Conservation (phyloP, 2,113 vertebrate genomes). For the Chionodraco myersi region DNA sequence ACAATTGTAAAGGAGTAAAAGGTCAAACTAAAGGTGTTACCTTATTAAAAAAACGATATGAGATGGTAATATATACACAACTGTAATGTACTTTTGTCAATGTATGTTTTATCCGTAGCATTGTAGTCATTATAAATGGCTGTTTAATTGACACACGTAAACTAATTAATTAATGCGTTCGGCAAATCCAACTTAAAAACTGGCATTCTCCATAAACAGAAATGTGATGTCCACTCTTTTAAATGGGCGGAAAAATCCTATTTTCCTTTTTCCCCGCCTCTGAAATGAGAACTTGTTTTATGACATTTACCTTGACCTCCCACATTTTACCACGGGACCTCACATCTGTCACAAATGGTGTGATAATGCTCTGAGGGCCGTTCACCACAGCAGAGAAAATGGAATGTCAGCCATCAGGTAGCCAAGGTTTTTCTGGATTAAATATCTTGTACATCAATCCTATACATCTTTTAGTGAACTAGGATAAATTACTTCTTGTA, state of each 20-base stretch:
- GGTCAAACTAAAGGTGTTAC: constrained; percentile 15
- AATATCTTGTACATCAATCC: neutral
- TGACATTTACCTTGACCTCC: constrained; percentile 43
- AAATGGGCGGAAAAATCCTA: neutral
- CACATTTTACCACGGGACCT: constrained; percentile 32
- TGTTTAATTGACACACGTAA: constrained; percentile 9
- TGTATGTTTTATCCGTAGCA: constrained; percentile 13
- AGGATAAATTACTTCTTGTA: neutral
- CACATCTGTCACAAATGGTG: neutral
- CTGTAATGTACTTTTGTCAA: constrained; percentile 12
- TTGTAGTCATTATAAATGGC: neutral
- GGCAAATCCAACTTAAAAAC: neutral
- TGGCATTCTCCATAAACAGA: constrained; percentile 2
- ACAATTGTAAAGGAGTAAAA: neutral
- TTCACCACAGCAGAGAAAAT: neutral
- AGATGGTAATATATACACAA: constrained; percentile 43
- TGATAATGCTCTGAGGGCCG: constrained; percentile 1
- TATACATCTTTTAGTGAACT: neutral
- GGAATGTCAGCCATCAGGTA: neutral
- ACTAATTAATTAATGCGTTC: neutral
- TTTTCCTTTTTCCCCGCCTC: neutral
- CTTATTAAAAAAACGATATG: constrained; percentile 11
- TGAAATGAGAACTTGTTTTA: constrained; percentile 24
- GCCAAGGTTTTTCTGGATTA: neutral
- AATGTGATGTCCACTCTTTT: neutral